Percentiles rank a stretch among this genome's conserved stretches.
Conservation (phyloP, 2,888 invertebrate species). For the Ormia ochracea region DNA sequence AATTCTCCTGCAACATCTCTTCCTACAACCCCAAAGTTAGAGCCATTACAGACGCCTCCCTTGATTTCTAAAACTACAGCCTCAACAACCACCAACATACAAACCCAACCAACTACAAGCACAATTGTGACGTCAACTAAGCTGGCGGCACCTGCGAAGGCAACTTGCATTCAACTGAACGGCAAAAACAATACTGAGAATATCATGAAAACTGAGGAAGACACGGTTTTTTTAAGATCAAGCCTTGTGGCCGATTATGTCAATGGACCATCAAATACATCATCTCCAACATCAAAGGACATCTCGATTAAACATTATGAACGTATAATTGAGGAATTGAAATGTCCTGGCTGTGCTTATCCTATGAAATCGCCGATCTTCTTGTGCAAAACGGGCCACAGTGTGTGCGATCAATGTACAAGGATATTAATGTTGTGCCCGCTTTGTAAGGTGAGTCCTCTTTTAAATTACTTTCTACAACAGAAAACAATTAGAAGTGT, state of each 20-base stretch:
- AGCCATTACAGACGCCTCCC: neutral
- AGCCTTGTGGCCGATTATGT: neutral
- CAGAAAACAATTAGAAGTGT: no score
- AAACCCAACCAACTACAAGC: conserved; percentile 48
- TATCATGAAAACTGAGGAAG: conserved; percentile 25
- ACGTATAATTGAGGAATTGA: conserved; percentile 74
- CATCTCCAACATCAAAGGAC: conserved; percentile 56
- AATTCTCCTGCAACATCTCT: conserved; percentile 31
- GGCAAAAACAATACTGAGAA: neutral
- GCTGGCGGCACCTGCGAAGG: conserved; percentile 54
- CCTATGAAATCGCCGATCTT: conserved; percentile 75
- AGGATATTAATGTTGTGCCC: conserved; percentile 73
- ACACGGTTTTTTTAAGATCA: conserved; percentile 41
- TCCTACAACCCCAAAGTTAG: conserved; percentile 28
- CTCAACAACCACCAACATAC: conserved; percentile 19
- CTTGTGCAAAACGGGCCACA: conserved; percentile 75
- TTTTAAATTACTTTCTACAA: no score
- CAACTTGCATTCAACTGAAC: conserved; percentile 55
- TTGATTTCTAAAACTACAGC: neutral
- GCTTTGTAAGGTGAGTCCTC: conserved; percentile 72
- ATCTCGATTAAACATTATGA: conserved; percentile 74
- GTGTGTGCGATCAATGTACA: conserved; percentile 74
- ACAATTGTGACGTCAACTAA: conserved; percentile 43
- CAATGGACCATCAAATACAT: conserved; percentile 21
- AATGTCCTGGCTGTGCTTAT: conserved; percentile 76